Percentiles rank a stretch among this genome's conserved stretches.
Evolutionary conservation across 2,113 vertebrate genomes (phyloP).

Genomic region (Fregata magnificens): DNA sequence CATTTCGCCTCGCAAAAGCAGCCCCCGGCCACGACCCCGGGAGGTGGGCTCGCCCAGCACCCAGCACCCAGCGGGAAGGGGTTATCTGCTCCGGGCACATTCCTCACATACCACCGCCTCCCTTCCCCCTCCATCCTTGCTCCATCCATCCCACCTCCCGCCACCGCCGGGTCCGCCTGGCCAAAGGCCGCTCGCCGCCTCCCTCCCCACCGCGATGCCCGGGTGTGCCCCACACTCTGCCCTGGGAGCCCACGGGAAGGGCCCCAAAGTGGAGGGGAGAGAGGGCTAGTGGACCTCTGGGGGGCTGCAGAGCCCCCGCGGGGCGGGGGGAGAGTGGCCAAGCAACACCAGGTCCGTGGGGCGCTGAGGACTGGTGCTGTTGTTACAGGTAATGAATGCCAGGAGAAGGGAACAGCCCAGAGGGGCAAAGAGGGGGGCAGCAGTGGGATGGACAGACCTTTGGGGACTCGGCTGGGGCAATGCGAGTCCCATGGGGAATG

Average conservation of each 20-base stretch:
- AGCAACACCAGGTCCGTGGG: accelerated
- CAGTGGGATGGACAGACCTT: not conserved
- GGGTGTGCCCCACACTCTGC: accelerated
- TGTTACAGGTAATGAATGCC: not conserved
- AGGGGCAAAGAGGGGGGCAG: not conserved
- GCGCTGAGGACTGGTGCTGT: not conserved
- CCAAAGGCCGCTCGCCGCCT: not conserved
- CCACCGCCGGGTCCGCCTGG: accelerated
- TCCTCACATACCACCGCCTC: slow-evolving; percentile 20
- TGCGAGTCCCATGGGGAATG: not conserved
- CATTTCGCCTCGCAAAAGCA: accelerated
- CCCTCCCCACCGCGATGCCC: accelerated
- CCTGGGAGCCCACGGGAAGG: accelerated
- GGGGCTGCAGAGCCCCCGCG: not conserved
- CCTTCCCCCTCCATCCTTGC: not conserved
- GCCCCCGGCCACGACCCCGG: not conserved
- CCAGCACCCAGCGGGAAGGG: not conserved
- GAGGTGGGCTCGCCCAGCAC: not conserved
- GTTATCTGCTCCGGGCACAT: slow-evolving; percentile 14
- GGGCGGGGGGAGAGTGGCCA: accelerated
- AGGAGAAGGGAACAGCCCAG: not conserved
- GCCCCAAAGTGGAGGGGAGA: too few relatives aligned
- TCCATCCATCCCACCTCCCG: not conserved
- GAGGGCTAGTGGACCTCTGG: too few relatives aligned
- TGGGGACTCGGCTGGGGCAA: not conserved